Base-by-base conservation (phyloP, 2,113 vertebrate species). In the Genyomyrus donnyi region DNA sequence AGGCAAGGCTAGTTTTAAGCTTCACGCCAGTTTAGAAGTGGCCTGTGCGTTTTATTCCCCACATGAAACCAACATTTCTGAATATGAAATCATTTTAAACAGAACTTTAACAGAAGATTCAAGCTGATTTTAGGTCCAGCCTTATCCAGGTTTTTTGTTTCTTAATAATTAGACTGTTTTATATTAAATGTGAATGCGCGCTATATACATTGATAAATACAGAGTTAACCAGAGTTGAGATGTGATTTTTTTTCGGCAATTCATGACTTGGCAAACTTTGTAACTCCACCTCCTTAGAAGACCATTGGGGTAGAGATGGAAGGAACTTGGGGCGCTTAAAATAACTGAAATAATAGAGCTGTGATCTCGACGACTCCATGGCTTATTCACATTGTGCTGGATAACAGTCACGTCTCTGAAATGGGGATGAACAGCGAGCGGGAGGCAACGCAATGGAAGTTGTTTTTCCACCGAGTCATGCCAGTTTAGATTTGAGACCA, bases 401-500 rank as follows among this genome's bases (percentile, higher is more conserved):
- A 46, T 21, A 21, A 24, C 39, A 10, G 42, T 45, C 42, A 21
- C 17, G 85, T 39, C 5, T 87, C n/a, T 80, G 83, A 87, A 31
- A 91, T 91, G 90, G 87, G 90, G 52, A 56, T 19, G n/a, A 77
- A 87, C 46, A 35, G 85, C 46, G 27, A 45, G 52, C 50, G 21
- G 15, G 74, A 13, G 8, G 24, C 45, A 35, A 35, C 6, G 56
- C 5, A 19, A 58, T 89, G 90, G 89, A 90, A 85, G 90, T 86
- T 42, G 56, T 7, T 89, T 92, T 21, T 52, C 58, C 42, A 17
- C 27, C 42, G 31, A 56, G 48, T 24, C 50, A 80, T 46, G 24
- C 39, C 17, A n/a, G 46, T 42, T 19, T n/a, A 17, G 42, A 49
- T 88, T 31, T 56, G 87, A 88, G 39, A 84, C 35, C 52, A 15